These are phyloP conservation scores for Megalops atlanticus DNA, from an alignment of 2,113 vertebrate species.

Conservation along the genomic window DNA sequence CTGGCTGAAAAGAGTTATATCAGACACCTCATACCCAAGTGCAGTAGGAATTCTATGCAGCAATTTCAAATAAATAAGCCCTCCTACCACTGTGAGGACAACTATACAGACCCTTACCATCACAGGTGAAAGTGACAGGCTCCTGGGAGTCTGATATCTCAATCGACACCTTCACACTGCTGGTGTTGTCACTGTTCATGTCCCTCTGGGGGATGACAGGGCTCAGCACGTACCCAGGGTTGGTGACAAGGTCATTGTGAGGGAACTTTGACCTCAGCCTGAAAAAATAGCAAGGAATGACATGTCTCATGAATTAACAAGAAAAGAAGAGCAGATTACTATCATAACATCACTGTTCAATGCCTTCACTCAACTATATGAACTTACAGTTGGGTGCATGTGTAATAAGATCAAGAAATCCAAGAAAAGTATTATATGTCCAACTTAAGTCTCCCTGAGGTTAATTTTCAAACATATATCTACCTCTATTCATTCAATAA, in stretches of 20 bases:
- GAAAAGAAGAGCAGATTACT: too few relatives aligned
- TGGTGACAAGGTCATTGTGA: conserved; percentile 70
- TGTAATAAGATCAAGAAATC: too few relatives aligned
- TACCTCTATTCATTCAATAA: background rate
- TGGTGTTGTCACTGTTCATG: conserved; percentile 76
- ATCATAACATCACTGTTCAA: too few relatives aligned
- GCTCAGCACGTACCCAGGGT: conserved; percentile 90
- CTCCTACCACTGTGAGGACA: too few relatives aligned
- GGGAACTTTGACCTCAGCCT: conserved; percentile 85
- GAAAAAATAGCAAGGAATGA: conserved; percentile 37
- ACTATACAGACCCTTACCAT: conserved; percentile 76
- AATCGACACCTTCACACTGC: conserved; percentile 95
- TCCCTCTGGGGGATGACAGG: conserved; percentile 84
- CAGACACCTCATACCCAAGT: too few relatives aligned
- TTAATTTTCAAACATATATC: background rate
- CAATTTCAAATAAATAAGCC: too few relatives aligned
- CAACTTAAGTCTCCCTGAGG: too few relatives aligned
- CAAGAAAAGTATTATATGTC: too few relatives aligned
- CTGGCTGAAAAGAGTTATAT: background rate
- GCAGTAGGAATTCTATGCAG: too few relatives aligned
- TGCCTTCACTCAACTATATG: too few relatives aligned
- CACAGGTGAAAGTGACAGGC: conserved; percentile 96
- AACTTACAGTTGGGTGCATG: too few relatives aligned
- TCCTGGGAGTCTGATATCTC: conserved; percentile 92
- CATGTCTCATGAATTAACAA: background rate